Conservation (phyloP, 2,113 vertebrate species). For the Paradisaea rubra region DNA sequence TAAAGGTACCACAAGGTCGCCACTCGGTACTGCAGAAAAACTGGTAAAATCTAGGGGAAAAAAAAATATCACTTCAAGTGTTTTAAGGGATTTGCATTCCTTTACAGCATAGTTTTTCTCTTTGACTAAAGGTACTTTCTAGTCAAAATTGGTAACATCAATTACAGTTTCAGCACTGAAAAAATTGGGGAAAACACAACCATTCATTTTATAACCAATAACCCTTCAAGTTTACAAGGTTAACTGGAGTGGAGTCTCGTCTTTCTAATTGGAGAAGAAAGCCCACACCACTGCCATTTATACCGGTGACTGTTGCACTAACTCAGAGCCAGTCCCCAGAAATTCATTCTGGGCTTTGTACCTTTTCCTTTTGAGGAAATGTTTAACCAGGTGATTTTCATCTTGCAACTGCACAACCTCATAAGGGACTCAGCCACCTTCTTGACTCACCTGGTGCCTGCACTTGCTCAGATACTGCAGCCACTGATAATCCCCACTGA, state of each 20-base stretch:
- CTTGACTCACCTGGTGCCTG: background rate
- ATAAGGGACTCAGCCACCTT: rapidly evolving
- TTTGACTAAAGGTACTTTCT: background rate
- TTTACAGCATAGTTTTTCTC: background rate
- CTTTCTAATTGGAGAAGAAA: background rate
- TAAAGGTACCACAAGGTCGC: background rate
- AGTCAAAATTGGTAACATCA: background rate
- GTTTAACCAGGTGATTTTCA: background rate
- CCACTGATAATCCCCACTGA: rapidly evolving
- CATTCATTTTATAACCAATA: background rate
- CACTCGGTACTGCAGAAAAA: background rate
- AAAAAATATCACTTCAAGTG: rapidly evolving
- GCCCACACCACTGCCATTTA: background rate
- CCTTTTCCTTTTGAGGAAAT: background rate
- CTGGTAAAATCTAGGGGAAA: background rate
- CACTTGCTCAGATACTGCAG: background rate
- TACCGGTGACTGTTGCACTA: background rate
- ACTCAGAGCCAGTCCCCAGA: background rate
- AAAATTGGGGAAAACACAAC: background rate
- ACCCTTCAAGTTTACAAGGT: background rate
- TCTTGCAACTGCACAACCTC: background rate
- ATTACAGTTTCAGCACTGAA: background rate
- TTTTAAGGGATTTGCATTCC: background rate
- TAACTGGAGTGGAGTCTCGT: background rate
- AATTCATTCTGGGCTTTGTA: background rate